A percentile compares a stretch with the other conserved stretches of the same genome.
These are phyloP conservation scores for Anneissia japonica DNA, from an alignment of 35 echinoderm and acorn worm species.

Conservation along the genomic window DNA sequence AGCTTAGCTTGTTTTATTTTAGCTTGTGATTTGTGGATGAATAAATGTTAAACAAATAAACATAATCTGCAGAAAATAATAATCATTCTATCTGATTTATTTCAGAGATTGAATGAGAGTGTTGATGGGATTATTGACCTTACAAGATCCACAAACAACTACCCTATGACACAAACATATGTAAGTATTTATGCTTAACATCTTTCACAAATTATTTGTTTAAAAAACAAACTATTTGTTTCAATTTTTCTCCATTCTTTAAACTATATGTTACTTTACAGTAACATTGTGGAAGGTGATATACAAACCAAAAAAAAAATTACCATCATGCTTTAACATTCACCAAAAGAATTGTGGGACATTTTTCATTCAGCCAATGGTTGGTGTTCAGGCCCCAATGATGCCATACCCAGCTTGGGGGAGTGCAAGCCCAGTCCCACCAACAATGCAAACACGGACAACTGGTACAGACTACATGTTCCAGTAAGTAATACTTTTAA, in stretches of 20 bases:
- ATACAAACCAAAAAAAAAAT: too few relatives aligned
- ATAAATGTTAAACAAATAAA: too few relatives aligned
- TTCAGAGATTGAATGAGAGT: constrained; percentile 47
- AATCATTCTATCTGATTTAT: not conserved
- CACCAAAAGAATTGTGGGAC: too few relatives aligned
- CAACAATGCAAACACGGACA: constrained; percentile 23
- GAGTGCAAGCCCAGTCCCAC: not conserved
- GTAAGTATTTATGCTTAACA: constrained; percentile 18
- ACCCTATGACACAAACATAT: constrained; percentile 20
- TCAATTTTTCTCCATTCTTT: too few relatives aligned
- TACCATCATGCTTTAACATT: too few relatives aligned
- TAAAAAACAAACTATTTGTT: too few relatives aligned
- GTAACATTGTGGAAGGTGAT: too few relatives aligned
- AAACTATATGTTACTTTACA: too few relatives aligned
- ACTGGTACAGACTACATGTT: constrained; percentile 71
- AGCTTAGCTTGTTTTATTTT: too few relatives aligned
- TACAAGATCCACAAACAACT: constrained; percentile 38
- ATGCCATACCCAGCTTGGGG: constrained; percentile 75
- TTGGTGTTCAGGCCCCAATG: constrained; percentile 30
- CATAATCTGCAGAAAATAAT: too few relatives aligned
- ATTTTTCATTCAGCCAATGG: constrained; percentile 38
- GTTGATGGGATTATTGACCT: constrained; percentile 55
- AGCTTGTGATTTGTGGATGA: too few relatives aligned
- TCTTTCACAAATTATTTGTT: too few relatives aligned
- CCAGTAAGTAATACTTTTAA: constrained; percentile 75